These are phyloP conservation scores for Leistus spinibarbis DNA, from an alignment of 2,888 invertebrate species.

Conservation along the genomic window DNA sequence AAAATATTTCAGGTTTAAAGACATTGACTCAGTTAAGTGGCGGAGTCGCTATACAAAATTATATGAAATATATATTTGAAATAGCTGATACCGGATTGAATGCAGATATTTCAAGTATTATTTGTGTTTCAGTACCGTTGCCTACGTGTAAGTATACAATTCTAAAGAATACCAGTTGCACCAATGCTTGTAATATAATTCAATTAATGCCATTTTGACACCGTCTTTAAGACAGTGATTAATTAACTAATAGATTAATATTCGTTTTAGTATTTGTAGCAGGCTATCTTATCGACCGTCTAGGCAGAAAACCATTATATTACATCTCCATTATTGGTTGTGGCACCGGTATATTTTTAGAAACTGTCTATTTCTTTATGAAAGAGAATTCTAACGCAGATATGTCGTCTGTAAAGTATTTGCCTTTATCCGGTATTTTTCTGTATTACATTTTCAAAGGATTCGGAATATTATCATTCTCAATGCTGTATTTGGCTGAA, in stretches of 20 bases:
- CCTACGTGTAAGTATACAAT: constrained; percentile 22
- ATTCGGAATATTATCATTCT: constrained; percentile 65
- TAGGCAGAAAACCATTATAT: constrained; percentile 63
- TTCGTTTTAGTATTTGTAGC: not conserved
- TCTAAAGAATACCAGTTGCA: not conserved
- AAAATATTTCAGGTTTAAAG: constrained; percentile 62
- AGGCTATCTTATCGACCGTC: constrained; percentile 62
- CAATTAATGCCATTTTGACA: not conserved
- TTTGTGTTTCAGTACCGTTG: constrained; percentile 64
- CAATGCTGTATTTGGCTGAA: constrained; percentile 69
- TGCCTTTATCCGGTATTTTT: constrained; percentile 63
- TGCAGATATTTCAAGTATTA: constrained; percentile 63
- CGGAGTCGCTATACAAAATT: constrained; percentile 64
- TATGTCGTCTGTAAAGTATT: constrained; percentile 56
- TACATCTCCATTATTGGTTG: constrained; percentile 62
- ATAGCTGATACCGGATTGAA: constrained; percentile 61
- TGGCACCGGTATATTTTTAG: constrained; percentile 59
- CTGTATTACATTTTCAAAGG: constrained; percentile 65
- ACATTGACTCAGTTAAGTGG: constrained; percentile 67
- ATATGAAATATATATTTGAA: constrained; percentile 65
- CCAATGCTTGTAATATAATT: too few species aligned
- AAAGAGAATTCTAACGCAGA: constrained; percentile 57
- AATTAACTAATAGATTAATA: too few species aligned
- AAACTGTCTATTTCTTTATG: constrained; percentile 63
- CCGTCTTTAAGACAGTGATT: too few species aligned